A percentile compares a stretch with the other conserved stretches of the same genome.
These are phyloP conservation scores for Mesembrinibis cayennensis DNA, from an alignment of 2,113 vertebrate genomes.

Conservation along the genomic window DNA sequence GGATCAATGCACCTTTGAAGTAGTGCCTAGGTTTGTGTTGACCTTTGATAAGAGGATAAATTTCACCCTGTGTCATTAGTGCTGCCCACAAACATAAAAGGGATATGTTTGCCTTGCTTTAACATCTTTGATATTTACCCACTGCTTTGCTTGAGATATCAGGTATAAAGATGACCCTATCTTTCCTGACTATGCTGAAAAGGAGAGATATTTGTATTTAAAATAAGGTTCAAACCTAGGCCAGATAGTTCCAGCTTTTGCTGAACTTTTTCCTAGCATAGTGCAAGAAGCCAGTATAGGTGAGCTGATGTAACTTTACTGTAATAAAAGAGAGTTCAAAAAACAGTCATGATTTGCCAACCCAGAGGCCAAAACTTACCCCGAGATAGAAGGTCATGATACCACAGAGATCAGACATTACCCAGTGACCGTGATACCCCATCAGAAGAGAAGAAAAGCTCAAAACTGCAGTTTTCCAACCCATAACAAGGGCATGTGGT, in stretches of 20 bases:
- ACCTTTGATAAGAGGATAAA: constrained; percentile 62
- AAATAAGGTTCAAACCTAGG: constrained; percentile 31
- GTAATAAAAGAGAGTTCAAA: constrained; percentile 15
- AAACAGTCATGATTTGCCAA: background rate
- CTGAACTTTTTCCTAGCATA: background rate
- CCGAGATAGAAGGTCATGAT: background rate
- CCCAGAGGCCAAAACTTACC: background rate
- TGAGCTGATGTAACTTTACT: constrained; percentile 35
- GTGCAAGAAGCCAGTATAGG: background rate
- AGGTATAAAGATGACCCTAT: constrained; percentile 55
- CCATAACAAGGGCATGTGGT: accelerated
- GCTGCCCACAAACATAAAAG: constrained; percentile 60
- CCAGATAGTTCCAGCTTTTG: background rate
- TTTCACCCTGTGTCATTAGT: constrained; percentile 53
- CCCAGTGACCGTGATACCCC: background rate
- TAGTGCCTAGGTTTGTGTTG: constrained; percentile 52
- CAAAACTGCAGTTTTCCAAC: background rate
- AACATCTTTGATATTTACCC: constrained; percentile 56
- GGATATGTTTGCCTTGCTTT: constrained; percentile 47
- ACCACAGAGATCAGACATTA: background rate
- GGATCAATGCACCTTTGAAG: constrained; percentile 65
- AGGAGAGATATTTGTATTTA: constrained; percentile 32
- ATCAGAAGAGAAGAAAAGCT: background rate
- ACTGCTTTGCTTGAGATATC: constrained; percentile 51
- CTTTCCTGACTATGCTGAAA: constrained; percentile 32